Evolutionary conservation across 1,140 invertebrate species (phyloP).

Genomic region (Tetraneura akinire): DNA sequence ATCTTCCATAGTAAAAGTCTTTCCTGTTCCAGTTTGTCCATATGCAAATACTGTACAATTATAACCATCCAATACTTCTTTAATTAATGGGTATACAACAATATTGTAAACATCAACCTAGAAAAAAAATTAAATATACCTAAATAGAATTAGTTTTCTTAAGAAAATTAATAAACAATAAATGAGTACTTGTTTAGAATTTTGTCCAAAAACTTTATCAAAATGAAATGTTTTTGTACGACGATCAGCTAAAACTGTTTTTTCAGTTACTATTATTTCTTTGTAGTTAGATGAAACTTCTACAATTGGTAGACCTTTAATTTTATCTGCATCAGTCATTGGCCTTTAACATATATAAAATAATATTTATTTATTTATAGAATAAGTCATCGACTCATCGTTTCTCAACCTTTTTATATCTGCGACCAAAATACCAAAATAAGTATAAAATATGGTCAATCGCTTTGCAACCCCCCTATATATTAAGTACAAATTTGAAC

Average conservation of each 20-base stretch:
- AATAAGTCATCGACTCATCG: no score
- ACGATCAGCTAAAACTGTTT: conserved; percentile 62
- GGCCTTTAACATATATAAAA: conserved; percentile 50
- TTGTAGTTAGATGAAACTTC: conserved; percentile 69
- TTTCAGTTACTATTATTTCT: conserved; percentile 76
- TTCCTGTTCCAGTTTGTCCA: conserved; percentile 96
- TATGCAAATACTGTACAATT: conserved; percentile 99
- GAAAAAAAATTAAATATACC: conserved; percentile 53
- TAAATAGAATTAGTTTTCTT: no score
- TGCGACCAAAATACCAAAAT: no score
- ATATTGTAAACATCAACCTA: conserved; percentile 86
- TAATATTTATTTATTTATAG: background rate
- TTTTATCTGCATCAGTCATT: conserved; percentile 52
- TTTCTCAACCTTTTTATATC: no score
- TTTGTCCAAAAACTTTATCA: conserved; percentile 79
- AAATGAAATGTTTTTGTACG: conserved; percentile 85
- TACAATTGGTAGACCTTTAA: conserved; percentile 60
- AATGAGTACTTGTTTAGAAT: conserved; percentile 69
- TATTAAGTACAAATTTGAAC: no score
- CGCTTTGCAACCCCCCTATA: no score
- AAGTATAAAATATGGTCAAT: no score
- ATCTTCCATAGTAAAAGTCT: conserved; percentile 98
- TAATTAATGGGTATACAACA: conserved; percentile 84
- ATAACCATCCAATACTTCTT: conserved; percentile 90
- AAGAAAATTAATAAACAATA: conserved; percentile 11